Conservation (phyloP, 2,888 invertebrate genomes). For the Lutraria lutraria region DNA sequence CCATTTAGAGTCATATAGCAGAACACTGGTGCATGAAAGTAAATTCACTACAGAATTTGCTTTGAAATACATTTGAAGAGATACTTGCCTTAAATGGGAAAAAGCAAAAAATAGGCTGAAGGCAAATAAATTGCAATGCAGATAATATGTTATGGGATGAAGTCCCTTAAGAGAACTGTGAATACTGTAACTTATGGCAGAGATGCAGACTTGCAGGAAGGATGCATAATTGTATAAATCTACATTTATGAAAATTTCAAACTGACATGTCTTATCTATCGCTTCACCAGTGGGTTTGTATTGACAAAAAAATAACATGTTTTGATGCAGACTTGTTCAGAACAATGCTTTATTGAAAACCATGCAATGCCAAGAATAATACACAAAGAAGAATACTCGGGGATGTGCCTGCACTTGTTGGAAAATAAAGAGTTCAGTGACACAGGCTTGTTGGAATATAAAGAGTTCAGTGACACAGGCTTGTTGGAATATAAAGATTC, state of each 20-base stretch:
- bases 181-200: background rate
- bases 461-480: background rate
- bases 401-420: background rate
- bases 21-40: too few relatives aligned
- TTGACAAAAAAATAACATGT: too few relatives aligned
- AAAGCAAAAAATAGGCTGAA: background rate
- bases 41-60: background rate
- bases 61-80: background rate
- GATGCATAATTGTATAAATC: background rate
- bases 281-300: too few relatives aligned
- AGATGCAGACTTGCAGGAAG: background rate
- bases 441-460: constrained; percentile 4
- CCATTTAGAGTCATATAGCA: too few relatives aligned
- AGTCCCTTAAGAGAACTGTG: background rate
- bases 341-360: background rate
- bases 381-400: background rate
- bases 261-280: background rate
- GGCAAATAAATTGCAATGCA: background rate
- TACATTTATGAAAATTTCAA: background rate
- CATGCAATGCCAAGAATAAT: background rate
- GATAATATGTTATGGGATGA: background rate
- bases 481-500: constrained; percentile 11
- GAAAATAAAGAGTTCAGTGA: background rate
- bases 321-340: too few relatives aligned
- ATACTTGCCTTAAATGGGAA: background rate